Percentiles rank a stretch among this genome's conserved stretches.
These are phyloP conservation scores for Perdita meconis DNA, from an alignment of 2,888 invertebrate species.

Conservation along the genomic window DNA sequence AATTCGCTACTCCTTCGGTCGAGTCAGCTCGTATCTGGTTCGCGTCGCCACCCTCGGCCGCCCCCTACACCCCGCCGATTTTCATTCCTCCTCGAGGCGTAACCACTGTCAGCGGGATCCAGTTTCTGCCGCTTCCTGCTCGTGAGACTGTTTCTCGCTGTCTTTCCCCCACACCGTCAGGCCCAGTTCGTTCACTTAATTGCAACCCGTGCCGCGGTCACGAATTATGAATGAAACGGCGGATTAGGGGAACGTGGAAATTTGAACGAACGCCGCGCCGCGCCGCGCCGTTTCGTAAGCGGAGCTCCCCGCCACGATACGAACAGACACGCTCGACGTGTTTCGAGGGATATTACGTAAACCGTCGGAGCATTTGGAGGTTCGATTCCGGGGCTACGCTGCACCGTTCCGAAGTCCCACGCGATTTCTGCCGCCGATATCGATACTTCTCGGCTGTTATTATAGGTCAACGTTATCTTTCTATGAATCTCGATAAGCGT, in stretches of 20 bases:
- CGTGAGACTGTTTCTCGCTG: background rate
- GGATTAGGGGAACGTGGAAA: constrained; percentile 36
- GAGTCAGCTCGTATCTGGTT: constrained; percentile 8
- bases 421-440: constrained; percentile 55
- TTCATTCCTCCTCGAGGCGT: constrained; percentile 23
- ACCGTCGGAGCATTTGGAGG: constrained; percentile 38
- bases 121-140: constrained; percentile 58
- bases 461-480: constrained; percentile 59
- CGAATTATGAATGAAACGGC: constrained; percentile 53
- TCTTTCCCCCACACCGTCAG: background rate
- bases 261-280: no score
- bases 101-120: constrained; percentile 44
- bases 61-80: constrained; percentile 1
- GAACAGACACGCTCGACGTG: constrained; percentile 30
- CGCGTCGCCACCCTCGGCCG: constrained; percentile 17
- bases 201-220: background rate
- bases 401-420: constrained; percentile 47
- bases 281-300: constrained; percentile 14
- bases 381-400: constrained; percentile 28
- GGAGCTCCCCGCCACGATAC: background rate
- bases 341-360: constrained; percentile 39
- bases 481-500: constrained; percentile 55
- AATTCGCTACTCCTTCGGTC: constrained; percentile 33
- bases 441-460: constrained; percentile 52
- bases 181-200: constrained; percentile 34